Conservation (phyloP, 2,797 vertebrate genomes). For the Pempheris klunzingeri region DNA sequence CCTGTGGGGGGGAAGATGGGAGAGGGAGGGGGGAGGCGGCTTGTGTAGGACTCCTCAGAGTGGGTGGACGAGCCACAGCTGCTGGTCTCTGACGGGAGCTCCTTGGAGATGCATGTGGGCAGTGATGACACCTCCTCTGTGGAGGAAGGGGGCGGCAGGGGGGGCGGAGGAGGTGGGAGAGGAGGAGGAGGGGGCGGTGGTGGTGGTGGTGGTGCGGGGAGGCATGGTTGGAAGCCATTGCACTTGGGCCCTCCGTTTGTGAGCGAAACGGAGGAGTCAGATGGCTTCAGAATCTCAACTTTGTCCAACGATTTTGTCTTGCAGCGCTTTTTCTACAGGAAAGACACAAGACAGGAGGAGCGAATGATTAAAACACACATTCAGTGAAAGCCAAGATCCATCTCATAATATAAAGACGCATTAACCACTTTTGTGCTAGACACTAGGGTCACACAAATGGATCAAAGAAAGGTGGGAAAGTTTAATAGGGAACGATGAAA, state of each 20-base stretch:
- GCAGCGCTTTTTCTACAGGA: slow-evolving; percentile 93
- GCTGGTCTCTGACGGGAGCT: slow-evolving; percentile 90
- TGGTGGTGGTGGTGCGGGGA: slow-evolving; percentile 76
- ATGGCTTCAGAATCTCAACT: slow-evolving; percentile 88
- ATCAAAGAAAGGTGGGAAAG: slow-evolving; percentile 22
- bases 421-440: slow-evolving; percentile 63
- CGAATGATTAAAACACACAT: slow-evolving; percentile 7
- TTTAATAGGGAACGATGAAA: slow-evolving; percentile 18
- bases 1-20: slow-evolving; percentile 77
- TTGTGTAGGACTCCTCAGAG: slow-evolving; percentile 93
- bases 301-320: slow-evolving; percentile 93
- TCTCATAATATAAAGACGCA: slow-evolving; percentile 5
- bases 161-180: slow-evolving; percentile 49
- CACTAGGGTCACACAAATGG: slow-evolving; percentile 33
- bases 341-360: slow-evolving; percentile 21
- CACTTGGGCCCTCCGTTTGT: slow-evolving; percentile 88
- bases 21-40: slow-evolving; percentile 88
- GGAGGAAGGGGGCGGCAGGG: slow-evolving; percentile 70
- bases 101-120: slow-evolving; percentile 87
- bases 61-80: slow-evolving; percentile 92
- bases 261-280: slow-evolving; percentile 77
- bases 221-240: slow-evolving; percentile 88
- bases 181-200: slow-evolving; percentile 74
- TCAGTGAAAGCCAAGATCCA: not conserved
- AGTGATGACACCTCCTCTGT: slow-evolving; percentile 76